phyloP scores from a whole-genome alignment of 1,140 invertebrate genomes.

The Aleiodes sp. region DNA sequence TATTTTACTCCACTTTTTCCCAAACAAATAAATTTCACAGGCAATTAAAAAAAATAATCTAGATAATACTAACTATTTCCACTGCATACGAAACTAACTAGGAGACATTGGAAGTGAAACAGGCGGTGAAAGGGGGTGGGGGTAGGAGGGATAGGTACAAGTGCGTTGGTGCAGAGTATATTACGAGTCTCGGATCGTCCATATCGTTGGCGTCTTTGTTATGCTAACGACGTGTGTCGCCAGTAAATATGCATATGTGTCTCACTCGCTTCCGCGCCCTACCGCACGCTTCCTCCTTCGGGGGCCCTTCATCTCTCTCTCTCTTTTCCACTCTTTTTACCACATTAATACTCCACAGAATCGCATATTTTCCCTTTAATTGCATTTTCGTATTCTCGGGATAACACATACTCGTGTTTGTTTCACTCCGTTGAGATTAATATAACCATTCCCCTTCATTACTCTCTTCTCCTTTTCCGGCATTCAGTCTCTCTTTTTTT shows the following conservation, averaged over 20 bases:
- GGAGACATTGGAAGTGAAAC: conserved; percentile 15
- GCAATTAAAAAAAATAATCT: no score
- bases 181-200: conserved; percentile 41
- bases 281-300: not conserved
- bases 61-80: no score
- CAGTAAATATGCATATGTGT: conserved; percentile 59
- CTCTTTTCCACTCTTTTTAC: conserved; percentile 13
- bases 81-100: no score
- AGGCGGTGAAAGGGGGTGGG: not conserved
- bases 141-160: not conserved
- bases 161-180: conserved; percentile 31
- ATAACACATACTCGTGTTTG: conserved; percentile 16
- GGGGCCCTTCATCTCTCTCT: no score
- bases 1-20: no score
- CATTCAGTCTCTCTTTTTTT: not conserved
- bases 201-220: conserved; percentile 50
- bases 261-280: conserved; percentile 12
- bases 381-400: conserved; percentile 60
- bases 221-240: conserved; percentile 56
- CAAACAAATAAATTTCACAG: no score
- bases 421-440: conserved; percentile 18
- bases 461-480: not conserved
- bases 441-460: conserved; percentile 25
- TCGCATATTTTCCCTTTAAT: conserved; percentile 64
- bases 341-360: conserved; percentile 22